These are phyloP conservation scores for Heliconius hermathena DNA, from an alignment of 1,140 invertebrate species.

Conservation along the genomic window DNA sequence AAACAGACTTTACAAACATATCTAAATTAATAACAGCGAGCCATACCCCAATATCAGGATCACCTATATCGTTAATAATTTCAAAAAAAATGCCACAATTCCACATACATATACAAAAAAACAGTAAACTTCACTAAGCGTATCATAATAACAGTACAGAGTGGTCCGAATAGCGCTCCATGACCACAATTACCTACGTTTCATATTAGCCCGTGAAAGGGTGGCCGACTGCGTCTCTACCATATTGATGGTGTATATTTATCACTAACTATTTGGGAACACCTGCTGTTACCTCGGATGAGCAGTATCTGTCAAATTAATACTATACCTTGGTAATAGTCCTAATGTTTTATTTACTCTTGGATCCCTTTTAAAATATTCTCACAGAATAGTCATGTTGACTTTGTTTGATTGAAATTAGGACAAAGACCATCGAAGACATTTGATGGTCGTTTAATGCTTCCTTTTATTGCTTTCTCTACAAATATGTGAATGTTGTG, in stretches of 20 bases:
- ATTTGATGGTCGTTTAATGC: conserved; percentile 9
- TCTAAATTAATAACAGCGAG: not conserved
- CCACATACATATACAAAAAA: not conserved
- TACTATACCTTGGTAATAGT: conserved; percentile 43
- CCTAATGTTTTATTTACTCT: conserved; percentile 64
- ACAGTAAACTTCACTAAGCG: not conserved
- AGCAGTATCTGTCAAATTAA: conserved; percentile 61
- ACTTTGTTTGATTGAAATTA: conserved; percentile 39
- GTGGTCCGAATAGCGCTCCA: conserved; percentile 38
- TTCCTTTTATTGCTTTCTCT: conserved; percentile 2
- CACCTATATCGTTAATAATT: not conserved
- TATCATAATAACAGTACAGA: not conserved
- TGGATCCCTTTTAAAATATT: conserved; percentile 47
- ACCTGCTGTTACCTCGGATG: conserved; percentile 67
- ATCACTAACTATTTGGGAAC: conserved; percentile 73
- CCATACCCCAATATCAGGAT: not conserved
- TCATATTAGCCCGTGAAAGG: conserved; percentile 57
- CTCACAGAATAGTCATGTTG: conserved; percentile 40
- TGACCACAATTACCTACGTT: conserved; percentile 55
- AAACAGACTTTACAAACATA: not conserved
- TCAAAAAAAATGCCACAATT: not conserved
- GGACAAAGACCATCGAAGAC: conserved; percentile 21
- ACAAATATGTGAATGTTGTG: not conserved
- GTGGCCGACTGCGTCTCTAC: conserved; percentile 43
- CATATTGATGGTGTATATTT: conserved; percentile 70